Evolutionary conservation across 2,113 vertebrate genomes (phyloP), one percentile per base, ranked within the genome.

Genomic region (Orcinus orca): DNA sequence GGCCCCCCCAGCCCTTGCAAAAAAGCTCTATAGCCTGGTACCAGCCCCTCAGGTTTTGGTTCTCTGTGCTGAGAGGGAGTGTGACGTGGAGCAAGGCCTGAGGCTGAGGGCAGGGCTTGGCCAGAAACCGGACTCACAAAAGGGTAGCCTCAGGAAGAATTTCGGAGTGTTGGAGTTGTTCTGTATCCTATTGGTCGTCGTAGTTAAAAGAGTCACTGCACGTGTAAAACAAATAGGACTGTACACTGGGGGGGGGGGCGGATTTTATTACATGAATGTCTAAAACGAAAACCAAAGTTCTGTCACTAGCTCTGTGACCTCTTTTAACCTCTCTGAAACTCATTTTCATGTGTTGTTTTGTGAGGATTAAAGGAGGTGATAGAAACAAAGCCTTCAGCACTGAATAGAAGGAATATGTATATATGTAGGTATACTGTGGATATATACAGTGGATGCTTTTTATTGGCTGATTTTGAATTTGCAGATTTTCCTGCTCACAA

Each of bases 401-500:
- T 41, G 83, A 55, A 14, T 41, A 33, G n/a, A 67, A 38, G 47
- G 29, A 23, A 36, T 36, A 53, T 55, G 29, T 79, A 31, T 79
- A 47, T 76, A 65, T 50, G 38, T 20, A 41, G 8, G 14, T 41
- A 21, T 71, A 11, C 31, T n/a, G 47, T 77, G 31, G 31, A 13
- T 82, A 25, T 44, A 13, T 50, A 26, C 25, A 91, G 8, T 17
- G 9, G 13, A 47, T 50, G 3, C 2, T 85, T 85, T 83, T 85
- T 85, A 50, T 74, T 58, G 79, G n/a, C 76, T 44, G 29, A 44
- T 79, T 91, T 55, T 88, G n/a, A 53, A 80, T 74, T 93, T 62
- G 25, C 31, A 31, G 80, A 14, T 26, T 36, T 53, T n/a, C 41
- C n/a, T n/a, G 53, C 20, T 76, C 8, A 36, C 9, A 38, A 53